Evolutionary conservation across 2,888 invertebrate species (phyloP), one percentile per base, ranked within the genome.

Genomic region (Lasioglossum pauxillum): DNA sequence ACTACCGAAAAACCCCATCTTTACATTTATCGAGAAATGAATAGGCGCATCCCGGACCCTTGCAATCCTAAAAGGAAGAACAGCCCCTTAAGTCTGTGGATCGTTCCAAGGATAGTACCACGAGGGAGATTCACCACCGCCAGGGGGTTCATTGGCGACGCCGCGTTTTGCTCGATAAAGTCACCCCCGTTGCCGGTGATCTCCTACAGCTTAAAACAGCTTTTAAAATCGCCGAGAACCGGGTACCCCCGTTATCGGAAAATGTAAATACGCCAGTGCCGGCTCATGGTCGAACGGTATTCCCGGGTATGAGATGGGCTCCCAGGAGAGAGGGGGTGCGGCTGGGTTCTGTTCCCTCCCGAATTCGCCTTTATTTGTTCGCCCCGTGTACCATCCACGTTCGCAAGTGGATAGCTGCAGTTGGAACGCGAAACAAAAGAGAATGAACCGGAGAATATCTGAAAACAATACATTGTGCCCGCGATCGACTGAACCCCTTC

Each of bases 401-500:
- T 84, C 53, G 83, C 83, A 79, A 84, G 85, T 83, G 88, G 88
- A 81, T 86, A 79, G 80, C 78, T 74, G 80, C 84, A 71, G 75
- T 71, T 75, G 89, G 91, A 91, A 86, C 76, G 81, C 86, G 88
- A 89, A 90, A 93, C 92, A 90, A 92, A 92, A 85, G 89, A 83
- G 90, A 91, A 91, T 86, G 91, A 90, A 89, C 88, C 88, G 86
- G 83, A 88, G 92, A 91, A 91, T 93, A 93, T 93, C 92, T 91
- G 93, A 93, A 93, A 93, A 93, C 94, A 93, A 93, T 93, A 90
- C 90, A 91, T 92, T 92, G 90, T 90, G 89, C 91, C 79, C 86
- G 71, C 84, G 89, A 86, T 82, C 86, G 89, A 86, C 82, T 82
- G 81, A 78, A 85, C 72, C 46, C 49, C 67, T 53, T 41, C 44